Evolutionary conservation across 2,113 vertebrate species (phyloP).

Genomic region (Burhinus oedicnemus): DNA sequence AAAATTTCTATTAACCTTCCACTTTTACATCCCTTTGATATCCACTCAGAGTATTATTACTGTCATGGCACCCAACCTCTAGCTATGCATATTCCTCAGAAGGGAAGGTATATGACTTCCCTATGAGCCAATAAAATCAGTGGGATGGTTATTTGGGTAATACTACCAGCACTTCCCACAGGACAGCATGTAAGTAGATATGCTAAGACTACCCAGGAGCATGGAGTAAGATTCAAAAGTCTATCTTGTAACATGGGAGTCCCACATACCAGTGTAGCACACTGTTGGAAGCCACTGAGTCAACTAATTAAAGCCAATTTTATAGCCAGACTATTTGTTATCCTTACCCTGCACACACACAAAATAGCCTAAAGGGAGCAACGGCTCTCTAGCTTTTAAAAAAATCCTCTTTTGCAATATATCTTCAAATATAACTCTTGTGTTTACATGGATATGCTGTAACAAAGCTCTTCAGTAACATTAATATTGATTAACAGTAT

Average conservation of each 20-base stretch:
- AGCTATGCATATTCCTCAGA: constrained; percentile 50
- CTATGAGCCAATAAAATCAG: constrained; percentile 66
- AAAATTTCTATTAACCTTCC: constrained; percentile 57
- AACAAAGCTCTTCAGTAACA: not conserved
- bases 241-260: constrained; percentile 17
- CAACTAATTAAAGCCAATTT: constrained; percentile 57
- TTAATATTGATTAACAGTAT: constrained; percentile 3
- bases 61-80: constrained; percentile 66
- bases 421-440: not conserved
- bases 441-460: not conserved
- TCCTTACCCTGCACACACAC: not conserved
- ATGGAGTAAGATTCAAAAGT: constrained; percentile 15
- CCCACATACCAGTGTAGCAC: constrained; percentile 12
- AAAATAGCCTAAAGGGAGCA: constrained; percentile 6
- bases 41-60: constrained; percentile 59
- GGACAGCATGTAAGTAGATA: constrained; percentile 23
- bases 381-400: not conserved
- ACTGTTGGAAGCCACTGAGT: constrained; percentile 44
- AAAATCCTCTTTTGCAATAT: not conserved
- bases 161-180: constrained; percentile 48
- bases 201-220: constrained; percentile 37
- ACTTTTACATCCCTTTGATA: constrained; percentile 54
- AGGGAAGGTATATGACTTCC: constrained; percentile 51
- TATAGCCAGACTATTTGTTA: constrained; percentile 37
- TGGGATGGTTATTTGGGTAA: constrained; percentile 58